Evolutionary conservation across 2,113 vertebrate genomes (phyloP), one percentile per base, ranked within the genome.

Genomic region (Syngnathoides biaculeatus): DNA sequence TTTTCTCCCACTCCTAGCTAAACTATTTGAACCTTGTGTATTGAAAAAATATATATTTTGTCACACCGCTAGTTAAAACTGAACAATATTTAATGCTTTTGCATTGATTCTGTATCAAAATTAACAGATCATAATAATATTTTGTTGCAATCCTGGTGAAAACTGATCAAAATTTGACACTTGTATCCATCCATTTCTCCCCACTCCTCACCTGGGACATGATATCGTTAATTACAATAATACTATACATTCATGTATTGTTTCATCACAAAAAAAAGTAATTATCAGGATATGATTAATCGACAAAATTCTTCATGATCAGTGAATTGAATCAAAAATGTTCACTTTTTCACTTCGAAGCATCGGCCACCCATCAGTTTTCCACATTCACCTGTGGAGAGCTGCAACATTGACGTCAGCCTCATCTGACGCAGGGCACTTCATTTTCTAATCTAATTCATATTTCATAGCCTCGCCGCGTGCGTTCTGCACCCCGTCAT

Each of bases 381-480:
- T 10, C 22, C 48, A 52, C 20, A 22, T 52, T 82, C 45, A 55
- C 69, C 73, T 72, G 47, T 40, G 26, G 30, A 60, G 50, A 79
- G 66, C 39, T 55, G 64, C 68, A 48, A 35, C 68, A 48, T 53
- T 22, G 71, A 79, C 75, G 67, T 50, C 77, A 66, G 30, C 52
- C 40, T 71, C 74, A 65, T 75, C 45, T 55, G 71, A 63, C 67
- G 64, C 35, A 68, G 65, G 43, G 65, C 59, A 73, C 67, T 77
- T 81, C 26, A 75, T 82, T 78, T 77, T 71, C 63, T 22, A n/a
- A 52, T 52, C 74, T 73, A 73, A 89, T 89, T 84, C 52, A 88
- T 84, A 87, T 86, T 82, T 87, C 59, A 82, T 75, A 68, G 77
- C 66, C 24, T 52, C 72, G 55, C 55, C 17, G 26, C 2, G 12